Evolutionary conservation across 2,797 vertebrate species (phyloP).

Genomic region (Phoeniculus purpureus): DNA sequence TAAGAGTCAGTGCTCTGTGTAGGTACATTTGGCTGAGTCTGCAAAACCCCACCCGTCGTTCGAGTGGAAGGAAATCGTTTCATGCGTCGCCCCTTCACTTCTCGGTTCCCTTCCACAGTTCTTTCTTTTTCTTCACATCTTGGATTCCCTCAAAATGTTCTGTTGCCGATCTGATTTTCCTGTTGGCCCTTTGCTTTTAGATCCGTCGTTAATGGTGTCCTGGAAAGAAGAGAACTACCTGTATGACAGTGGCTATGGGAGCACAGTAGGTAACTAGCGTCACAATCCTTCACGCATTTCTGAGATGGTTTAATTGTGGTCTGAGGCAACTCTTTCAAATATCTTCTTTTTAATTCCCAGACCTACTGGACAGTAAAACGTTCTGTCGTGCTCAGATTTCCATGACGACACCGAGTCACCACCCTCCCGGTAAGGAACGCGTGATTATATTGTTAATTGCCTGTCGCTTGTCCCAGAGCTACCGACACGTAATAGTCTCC

Average conservation of each 20-base stretch:
- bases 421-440: conserved; percentile 75
- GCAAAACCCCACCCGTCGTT: not conserved
- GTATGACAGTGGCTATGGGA: conserved; percentile 81
- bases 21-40: not conserved
- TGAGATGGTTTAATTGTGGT: not conserved
- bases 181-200: conserved; percentile 57
- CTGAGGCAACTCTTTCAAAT: conserved; percentile 9
- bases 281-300: not conserved
- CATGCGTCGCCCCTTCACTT: not conserved
- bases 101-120: not conserved
- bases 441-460: conserved; percentile 14
- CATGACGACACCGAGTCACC: conserved; percentile 72
- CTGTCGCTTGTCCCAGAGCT: conserved; percentile 21
- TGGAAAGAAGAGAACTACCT: conserved; percentile 84
- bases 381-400: conserved; percentile 81
- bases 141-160: not conserved
- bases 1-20: not conserved
- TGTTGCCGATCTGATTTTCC: not conserved
- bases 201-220: conserved; percentile 75
- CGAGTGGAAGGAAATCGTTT: not conserved
- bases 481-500: not conserved
- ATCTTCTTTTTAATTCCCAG: conserved; percentile 59
- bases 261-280: conserved; percentile 82
- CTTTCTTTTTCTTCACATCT: not conserved
- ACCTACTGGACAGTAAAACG: conserved; percentile 80